Evolutionary conservation across 1,140 invertebrate species (phyloP).

Genomic region (Melipona quadrifasciata): DNA sequence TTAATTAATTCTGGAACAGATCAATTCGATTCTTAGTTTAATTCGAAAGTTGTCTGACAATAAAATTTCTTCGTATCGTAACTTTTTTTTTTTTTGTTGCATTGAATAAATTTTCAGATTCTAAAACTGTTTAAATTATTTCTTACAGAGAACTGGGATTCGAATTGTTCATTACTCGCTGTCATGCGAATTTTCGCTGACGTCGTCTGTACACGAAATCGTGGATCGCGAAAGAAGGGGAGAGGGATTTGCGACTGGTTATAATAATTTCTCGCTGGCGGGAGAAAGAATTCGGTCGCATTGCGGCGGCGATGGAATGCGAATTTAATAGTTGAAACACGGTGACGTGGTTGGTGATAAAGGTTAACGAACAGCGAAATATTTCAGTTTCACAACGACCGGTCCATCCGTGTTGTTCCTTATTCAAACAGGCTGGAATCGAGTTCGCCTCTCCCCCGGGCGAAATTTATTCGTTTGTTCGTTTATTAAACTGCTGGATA

Average conservation of each 20-base stretch:
- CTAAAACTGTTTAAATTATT: too few relatives aligned
- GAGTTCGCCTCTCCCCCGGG: neutral
- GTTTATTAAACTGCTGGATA: neutral
- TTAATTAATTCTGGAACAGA: too few relatives aligned
- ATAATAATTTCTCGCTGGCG: neutral
- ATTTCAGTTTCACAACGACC: conserved; percentile 36
- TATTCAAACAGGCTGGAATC: neutral
- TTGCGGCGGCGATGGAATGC: conserved; percentile 32
- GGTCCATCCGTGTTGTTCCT: neutral
- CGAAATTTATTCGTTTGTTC: conserved; percentile 13
- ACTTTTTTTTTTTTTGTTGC: too few relatives aligned
- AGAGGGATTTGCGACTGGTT: too few relatives aligned
- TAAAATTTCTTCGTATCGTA: too few relatives aligned
- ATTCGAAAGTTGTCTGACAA: too few relatives aligned
- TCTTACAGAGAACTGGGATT: too few relatives aligned
- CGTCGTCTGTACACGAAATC: neutral
- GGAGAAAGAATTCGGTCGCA: conserved; percentile 16
- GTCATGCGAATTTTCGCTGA: neutral
- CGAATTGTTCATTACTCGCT: too few relatives aligned
- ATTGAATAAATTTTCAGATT: too few relatives aligned
- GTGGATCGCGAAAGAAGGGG: neutral
- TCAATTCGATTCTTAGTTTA: too few relatives aligned
- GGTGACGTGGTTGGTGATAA: conserved; percentile 21
- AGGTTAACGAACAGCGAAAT: conserved; percentile 47
- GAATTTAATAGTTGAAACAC: conserved; percentile 33